These are phyloP conservation scores for Caranx melampygus DNA, from an alignment of 2,113 vertebrate species.

Conservation along the genomic window DNA sequence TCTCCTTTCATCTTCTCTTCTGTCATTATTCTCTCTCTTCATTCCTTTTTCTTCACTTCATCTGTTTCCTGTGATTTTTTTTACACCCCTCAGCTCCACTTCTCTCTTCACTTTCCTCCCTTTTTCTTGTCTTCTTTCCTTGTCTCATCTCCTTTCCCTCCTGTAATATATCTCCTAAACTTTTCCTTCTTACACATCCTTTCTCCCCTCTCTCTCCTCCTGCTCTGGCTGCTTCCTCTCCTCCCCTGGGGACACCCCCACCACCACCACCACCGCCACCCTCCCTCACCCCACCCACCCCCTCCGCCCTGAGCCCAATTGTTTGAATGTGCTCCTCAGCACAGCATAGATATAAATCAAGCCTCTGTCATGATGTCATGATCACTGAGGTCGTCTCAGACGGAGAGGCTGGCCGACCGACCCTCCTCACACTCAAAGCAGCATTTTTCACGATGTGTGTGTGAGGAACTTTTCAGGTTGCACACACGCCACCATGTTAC, in stretches of 20 bases:
- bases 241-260: constrained; percentile 17
- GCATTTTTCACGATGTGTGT: constrained; percentile 15
- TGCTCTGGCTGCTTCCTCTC: neutral
- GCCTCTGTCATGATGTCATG: constrained; percentile 52
- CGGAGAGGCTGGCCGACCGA: constrained; percentile 25
- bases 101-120: neutral
- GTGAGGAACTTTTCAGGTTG: neutral
- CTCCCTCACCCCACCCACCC: constrained; percentile 17
- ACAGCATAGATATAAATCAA: constrained; percentile 63
- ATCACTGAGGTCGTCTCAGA: constrained; percentile 61
- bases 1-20: constrained; percentile 31
- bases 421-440: constrained; percentile 40
- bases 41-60: neutral
- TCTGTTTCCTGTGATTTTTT: neutral
- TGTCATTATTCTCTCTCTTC: constrained; percentile 31
- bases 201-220: neutral
- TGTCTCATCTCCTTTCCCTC: neutral
- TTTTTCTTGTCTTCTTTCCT: neutral
- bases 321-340: constrained; percentile 54
- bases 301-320: constrained; percentile 37
- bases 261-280: constrained; percentile 17
- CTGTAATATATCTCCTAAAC: neutral
- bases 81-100: neutral
- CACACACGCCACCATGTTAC: constrained; percentile 25
- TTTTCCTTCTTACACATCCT: neutral